Evolutionary conservation across 1,140 invertebrate species (phyloP).

Genomic region (Colletes latitarsis): DNA sequence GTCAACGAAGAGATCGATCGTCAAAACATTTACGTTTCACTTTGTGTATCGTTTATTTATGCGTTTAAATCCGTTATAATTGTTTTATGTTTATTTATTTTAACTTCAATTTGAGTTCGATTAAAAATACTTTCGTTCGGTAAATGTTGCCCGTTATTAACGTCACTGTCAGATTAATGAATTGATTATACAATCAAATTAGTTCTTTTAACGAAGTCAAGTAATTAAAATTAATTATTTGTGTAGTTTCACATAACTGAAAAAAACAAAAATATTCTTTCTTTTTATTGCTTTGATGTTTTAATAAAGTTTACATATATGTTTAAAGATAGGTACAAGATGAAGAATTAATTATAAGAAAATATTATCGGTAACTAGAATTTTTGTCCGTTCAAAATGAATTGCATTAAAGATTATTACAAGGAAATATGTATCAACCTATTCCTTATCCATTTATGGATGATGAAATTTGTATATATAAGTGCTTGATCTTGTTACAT

Average conservation of each 20-base stretch:
- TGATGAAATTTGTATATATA: constrained; percentile 11
- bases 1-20: background rate
- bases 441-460: background rate
- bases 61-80: background rate
- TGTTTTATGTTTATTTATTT: background rate
- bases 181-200: background rate
- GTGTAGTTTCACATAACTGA: background rate
- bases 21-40: background rate
- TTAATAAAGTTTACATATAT: background rate
- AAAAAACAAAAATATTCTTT: background rate
- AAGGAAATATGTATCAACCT: background rate
- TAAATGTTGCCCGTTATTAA: background rate
- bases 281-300: background rate
- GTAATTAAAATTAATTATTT: background rate
- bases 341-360: background rate
- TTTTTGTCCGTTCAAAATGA: background rate
- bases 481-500: constrained; percentile 2
- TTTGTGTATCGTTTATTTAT: background rate
- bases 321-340: background rate
- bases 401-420: background rate
- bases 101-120: background rate
- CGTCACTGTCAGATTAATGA: background rate
- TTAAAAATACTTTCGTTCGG: background rate
- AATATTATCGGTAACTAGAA: background rate
- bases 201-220: background rate